Base-by-base conservation (phyloP, 2,888 invertebrate genomes). In the Syritta pipiens region DNA sequence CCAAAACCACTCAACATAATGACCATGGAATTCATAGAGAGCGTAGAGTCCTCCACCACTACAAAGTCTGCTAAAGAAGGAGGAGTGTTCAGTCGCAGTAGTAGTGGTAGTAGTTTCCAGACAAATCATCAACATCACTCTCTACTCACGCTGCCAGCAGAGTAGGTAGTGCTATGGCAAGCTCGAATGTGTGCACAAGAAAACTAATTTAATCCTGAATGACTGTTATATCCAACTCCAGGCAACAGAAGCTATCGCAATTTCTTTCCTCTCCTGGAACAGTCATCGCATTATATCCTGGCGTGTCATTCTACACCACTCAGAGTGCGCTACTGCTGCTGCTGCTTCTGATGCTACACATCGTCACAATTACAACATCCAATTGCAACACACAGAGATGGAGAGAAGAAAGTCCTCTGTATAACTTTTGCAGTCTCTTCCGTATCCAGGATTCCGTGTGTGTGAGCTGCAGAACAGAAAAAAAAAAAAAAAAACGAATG, bases 131-230 rank as follows among this genome's bases (percentile, higher is more conserved):
- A 53, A 30, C 63, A 65, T 65, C 53, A 40, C 37, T 57, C 35
- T 68, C n/a, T n/a, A n/a, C n/a, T 24, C 22, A 12, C 42, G 20
- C 14, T 48, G 46, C 14, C 20, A 24, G 30, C n/a, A 14, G 20
- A n/a, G 17, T 4, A 20, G 32, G 37, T 37, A 51, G 57, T 40
- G 22, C 53, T 55, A 5, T 7, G 6, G 14, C 48, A 14, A n/a
- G 26, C n/a, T 28, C 22, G 28, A 48, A 26, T 60, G 48, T 49
- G 28, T 49, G 46, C 59, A 62, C 22, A 65, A 74, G 72, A 79
- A 79, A 79, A 79, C 79, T 79, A 79, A 79, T 79, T 79, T 79
- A 79, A 79, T 79, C 79, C 79, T 79, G 72, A 79, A 79, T 74
- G 57, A 79, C 67, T 68, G 79, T 79, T 79, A 79, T 68, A 62